These are phyloP conservation scores for Ridgeia piscesae DNA, from an alignment of 1,140 invertebrate genomes.

Conservation along the genomic window DNA sequence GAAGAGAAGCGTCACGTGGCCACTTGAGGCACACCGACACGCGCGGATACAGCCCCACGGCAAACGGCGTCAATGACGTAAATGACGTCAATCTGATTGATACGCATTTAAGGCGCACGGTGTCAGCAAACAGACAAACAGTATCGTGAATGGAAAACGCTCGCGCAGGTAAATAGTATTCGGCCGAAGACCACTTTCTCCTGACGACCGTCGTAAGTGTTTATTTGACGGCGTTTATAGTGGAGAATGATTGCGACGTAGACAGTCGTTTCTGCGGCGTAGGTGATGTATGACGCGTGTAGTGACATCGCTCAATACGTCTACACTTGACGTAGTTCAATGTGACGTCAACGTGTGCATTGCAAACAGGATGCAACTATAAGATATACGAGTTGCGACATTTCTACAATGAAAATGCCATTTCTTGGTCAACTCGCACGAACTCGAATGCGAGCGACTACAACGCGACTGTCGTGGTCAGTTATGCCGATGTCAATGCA, in stretches of 20 bases:
- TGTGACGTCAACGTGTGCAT: not conserved
- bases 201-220: not conserved
- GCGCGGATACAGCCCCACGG: not conserved
- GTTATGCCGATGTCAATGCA: not conserved
- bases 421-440: not conserved
- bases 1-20: not conserved
- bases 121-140: not conserved
- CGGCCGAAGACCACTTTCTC: not conserved
- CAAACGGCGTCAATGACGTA: not conserved
- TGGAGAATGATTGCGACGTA: not conserved
- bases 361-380: not conserved
- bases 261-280: not conserved
- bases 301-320: not conserved
- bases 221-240: not conserved
- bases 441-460: not conserved
- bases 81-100: not conserved
- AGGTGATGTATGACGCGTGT: not conserved
- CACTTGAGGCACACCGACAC: not conserved
- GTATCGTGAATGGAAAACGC: not conserved
- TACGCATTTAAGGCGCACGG: not conserved
- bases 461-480: not conserved
- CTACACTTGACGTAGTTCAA: not conserved
- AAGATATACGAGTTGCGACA: not conserved
- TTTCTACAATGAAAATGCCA: not conserved
- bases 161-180: not conserved